phyloP scores from a whole-genome alignment of 1,140 invertebrate species.

The Panulirus ornatus region DNA sequence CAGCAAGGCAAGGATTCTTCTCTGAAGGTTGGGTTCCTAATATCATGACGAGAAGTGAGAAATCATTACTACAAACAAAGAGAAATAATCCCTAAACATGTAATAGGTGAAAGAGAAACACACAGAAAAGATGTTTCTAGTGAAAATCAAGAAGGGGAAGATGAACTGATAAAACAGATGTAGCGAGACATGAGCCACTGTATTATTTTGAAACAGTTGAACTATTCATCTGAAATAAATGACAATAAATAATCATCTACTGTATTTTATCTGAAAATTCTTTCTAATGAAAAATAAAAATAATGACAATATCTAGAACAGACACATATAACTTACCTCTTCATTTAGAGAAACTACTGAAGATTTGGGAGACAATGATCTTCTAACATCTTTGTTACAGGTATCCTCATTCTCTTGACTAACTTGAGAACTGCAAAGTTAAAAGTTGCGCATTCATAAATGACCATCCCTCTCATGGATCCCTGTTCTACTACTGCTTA shows the following conservation, averaged over 20 bases:
- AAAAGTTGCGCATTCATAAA: not conserved
- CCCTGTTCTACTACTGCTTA: no score
- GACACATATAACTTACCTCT: conserved; percentile 31
- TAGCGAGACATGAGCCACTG: not conserved
- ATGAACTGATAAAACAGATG: not conserved
- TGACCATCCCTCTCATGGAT: no score
- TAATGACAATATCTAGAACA: not conserved
- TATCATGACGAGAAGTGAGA: no score
- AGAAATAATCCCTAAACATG: no score
- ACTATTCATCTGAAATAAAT: not conserved
- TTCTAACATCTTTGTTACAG: conserved; percentile 28
- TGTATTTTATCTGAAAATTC: not conserved
- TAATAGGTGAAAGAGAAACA: no score
- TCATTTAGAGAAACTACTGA: not conserved
- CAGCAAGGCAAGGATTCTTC: no score
- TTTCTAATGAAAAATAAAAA: conserved; percentile 8
- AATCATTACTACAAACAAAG: no score
- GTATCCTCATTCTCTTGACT: conserved; percentile 34
- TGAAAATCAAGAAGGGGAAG: not conserved
- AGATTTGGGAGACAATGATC: conserved; percentile 6
- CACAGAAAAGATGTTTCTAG: not conserved
- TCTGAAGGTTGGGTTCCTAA: no score
- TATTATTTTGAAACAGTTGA: not conserved
- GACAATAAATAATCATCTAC: no score
- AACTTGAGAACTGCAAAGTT: conserved; percentile 7